Base-by-base conservation (phyloP, 1,140 invertebrate genomes). In the Drosophila kepulauana region DNA sequence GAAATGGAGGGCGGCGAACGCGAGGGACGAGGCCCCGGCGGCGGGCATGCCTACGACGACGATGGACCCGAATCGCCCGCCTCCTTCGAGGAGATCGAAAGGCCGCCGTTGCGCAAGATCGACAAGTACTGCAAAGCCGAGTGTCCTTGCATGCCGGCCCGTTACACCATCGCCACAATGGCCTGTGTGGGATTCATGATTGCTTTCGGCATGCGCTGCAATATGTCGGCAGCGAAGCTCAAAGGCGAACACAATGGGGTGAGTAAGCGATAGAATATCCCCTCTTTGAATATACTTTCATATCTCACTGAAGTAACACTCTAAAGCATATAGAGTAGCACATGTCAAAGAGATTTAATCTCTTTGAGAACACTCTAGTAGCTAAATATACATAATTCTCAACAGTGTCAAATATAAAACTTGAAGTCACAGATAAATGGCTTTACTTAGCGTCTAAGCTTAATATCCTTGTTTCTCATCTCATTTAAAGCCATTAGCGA, bases 191-290 rank as follows among this genome's bases (percentile, higher is more conserved):
- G 98, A 73, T 99, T 99, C 92, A 95, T 98, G 87, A 98, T 98
- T 87, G 97, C 97, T 82, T 98, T 98, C 89, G 97, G 97, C 8
- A 98, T 98, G 95, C 95, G 98, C 56, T 98, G 97, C 93, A 99
- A 99, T 93, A 97, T 99, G 97, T 97, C 98, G 10, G 98, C 99
- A 91, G 98, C 98, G 11, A 98, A 99, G 90, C 94, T 99, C 41
- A 94, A 95, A 74, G 93, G 94, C 71, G 94, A 94, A 87, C 86
- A 88, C 49, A 94, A 95, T 57, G 92, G 93, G 79, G 94, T 94
- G 75, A 92, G 92, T 25, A n/a, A 52, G 5, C 3, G 41, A 38
- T 0, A 10, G 35, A 38, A 38, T 38, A 0, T 1, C 35, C 1
- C 8, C 3, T 10, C 35, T 4, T 25, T 25, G 20, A 25, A 25